Base-by-base conservation (phyloP, 2,113 vertebrate genomes). In the Delphinapterus leucas region DNA sequence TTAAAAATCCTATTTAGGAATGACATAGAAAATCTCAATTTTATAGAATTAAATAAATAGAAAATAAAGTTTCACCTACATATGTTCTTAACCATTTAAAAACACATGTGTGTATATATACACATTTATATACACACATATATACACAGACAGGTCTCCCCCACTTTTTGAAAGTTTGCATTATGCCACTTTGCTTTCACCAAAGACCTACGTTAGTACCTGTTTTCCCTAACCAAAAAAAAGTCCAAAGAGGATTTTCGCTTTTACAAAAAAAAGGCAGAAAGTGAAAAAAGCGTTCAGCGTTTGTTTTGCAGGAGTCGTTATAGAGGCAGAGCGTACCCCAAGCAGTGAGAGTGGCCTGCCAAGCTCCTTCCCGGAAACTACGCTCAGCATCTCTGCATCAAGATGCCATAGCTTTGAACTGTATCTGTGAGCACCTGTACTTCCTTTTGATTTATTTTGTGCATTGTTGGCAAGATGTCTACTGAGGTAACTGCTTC, bases 1-100 rank as follows among this genome's bases (percentile, higher is more conserved):
- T 47, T 92, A 92, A 71, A 91, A 91, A 71, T 63, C 41, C 26
- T 67, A 86, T 33, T 89, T 95, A 47, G n/a, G n/a, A 93, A 86
- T 61, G 8, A 73, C 63, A 68, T 26, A 65, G 36, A 77, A 94
- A 85, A 63, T 60, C 55, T 79, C n/a, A 79, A 79, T 47, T 74
- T 41, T 23, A 84, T 0, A 18, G 21, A 36, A 4, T 47, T 90
- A 94, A 91, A 67, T 61, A 70, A 88, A 55, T 26, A 76, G 23
- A 41, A 90, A 93, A n/a, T 83, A 80, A 88, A 73, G 26, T 6
- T 81, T 74, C 61, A 86, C 20, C 58, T 55, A 36, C 2, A 5
- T 60, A 44, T 71, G 18, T 44, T 86, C 71, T 73, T 96, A 77
- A 89, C 44, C 33, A 94, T 44, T 67, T 44, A 74, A 93, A 95